phyloP scores from a whole-genome alignment of 2,797 vertebrate species.

The Rousettus madagascariensis region DNA sequence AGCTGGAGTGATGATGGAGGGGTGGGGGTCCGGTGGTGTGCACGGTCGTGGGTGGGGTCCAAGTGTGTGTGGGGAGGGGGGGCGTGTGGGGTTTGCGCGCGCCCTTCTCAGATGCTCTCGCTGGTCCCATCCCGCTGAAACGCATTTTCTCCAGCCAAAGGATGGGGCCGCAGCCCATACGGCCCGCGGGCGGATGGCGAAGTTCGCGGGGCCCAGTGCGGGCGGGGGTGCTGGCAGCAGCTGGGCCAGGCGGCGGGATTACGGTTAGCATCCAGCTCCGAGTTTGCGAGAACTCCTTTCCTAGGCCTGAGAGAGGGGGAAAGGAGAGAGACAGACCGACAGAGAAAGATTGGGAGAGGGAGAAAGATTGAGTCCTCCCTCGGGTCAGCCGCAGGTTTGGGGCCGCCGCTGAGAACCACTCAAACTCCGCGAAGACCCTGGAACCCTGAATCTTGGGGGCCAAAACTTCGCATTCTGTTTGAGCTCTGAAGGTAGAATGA shows the following conservation, averaged over 20 bases:
- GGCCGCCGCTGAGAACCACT: not conserved
- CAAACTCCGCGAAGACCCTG: not conserved
- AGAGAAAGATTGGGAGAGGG: not conserved
- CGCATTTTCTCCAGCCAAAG: not conserved
- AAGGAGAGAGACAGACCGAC: not conserved
- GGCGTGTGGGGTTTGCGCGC: not conserved
- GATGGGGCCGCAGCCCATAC: not conserved
- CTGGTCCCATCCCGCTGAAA: not conserved
- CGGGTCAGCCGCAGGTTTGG: not conserved
- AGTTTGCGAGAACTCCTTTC: not conserved
- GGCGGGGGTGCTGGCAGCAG: not conserved
- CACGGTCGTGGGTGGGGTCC: constrained; percentile 56
- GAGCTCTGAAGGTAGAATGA: not conserved
- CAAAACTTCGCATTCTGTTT: constrained; percentile 41
- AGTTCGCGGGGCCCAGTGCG: constrained; percentile 33
- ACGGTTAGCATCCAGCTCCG: not conserved
- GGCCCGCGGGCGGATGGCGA: not conserved
- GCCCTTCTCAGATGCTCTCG: not conserved
- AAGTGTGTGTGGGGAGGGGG: not conserved
- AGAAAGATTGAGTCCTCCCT: not conserved
- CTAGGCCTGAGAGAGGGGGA: not conserved
- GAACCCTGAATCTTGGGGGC: not conserved
- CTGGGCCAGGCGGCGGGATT: not conserved
- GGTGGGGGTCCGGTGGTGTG: not conserved
- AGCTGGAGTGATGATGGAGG: not conserved